Base-by-base conservation (phyloP, 2,113 vertebrate species). In the Oreochromis aureus region DNA sequence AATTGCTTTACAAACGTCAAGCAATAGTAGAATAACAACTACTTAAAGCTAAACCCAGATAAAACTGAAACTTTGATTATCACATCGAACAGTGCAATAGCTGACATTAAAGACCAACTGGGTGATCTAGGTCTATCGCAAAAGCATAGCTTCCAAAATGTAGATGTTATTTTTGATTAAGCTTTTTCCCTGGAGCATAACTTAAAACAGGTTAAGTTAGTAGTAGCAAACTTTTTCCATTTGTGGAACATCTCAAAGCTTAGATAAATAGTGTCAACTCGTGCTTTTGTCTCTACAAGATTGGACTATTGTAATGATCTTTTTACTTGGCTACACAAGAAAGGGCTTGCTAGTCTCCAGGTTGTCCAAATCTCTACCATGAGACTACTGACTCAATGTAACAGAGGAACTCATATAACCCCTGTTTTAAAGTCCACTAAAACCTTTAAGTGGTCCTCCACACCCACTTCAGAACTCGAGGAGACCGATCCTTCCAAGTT, bases 241-340 rank as follows among this genome's bases (percentile, higher is more conserved):
- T 63, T 63, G 59, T 63, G 59, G 32, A n/a, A 63, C 32, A 66
- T 66, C 18, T 66, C 61, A 66, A 66, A 66, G 18, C 61, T 66
- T 66, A 36, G 61, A 36, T 66, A 66, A 66, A 66, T 66, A 2
- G 32, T 66, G 61, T 66, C 10, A 66, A 66, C 18, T 36, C 18
- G 5, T 66, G 32, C 61, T 36, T 36, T 36, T 66, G 10, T n/a
- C 61, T 36, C 61, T 36, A 66, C 10, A 66, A 2, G 32, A 66
- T 66, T 66, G 18, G 32, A 36, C 18, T 66, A n/a, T n/a, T 63
- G 18, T 63, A 36, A 36, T 36, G 18, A 36, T 63, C 59, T 63
- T 7, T 36, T 63, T 63, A 11, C 10, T n/a, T n/a, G 6, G 30
- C 32, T 63, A 0, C 36, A 36, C 18, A 63, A 36, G 32, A 36